These are phyloP conservation scores for Eciton burchellii DNA, from an alignment of 1,140 invertebrate species.

Conservation along the genomic window DNA sequence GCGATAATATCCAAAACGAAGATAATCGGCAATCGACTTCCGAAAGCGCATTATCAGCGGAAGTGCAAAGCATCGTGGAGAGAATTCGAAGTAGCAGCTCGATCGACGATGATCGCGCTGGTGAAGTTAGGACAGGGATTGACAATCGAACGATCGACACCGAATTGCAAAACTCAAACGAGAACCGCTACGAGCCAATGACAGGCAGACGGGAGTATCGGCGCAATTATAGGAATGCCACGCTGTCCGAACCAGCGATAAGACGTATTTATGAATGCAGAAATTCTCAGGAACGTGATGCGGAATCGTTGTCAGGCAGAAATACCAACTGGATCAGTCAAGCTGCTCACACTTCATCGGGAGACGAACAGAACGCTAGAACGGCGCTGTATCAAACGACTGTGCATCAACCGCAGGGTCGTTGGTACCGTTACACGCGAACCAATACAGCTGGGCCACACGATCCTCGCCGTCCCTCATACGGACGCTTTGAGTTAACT, in stretches of 20 bases:
- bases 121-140: slow-evolving; percentile 28
- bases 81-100: slow-evolving; percentile 71
- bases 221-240: slow-evolving; percentile 19
- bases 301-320: not conserved
- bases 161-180: slow-evolving; percentile 2
- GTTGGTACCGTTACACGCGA: slow-evolving; percentile 11
- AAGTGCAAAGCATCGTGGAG: slow-evolving; percentile 76
- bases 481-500: not conserved
- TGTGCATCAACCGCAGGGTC: not conserved
- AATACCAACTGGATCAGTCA: slow-evolving; percentile 2
- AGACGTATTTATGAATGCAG: slow-evolving; percentile 15
- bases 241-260: slow-evolving; percentile 2
- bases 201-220: not conserved
- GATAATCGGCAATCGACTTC: slow-evolving; percentile 42
- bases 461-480: not conserved
- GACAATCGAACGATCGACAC: slow-evolving; percentile 9
- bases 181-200: not conserved
- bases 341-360: slow-evolving; percentile 10
- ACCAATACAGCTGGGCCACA: not conserved
- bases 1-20: slow-evolving; percentile 27
- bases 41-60: slow-evolving; percentile 65
- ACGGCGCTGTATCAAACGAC: too few species aligned
- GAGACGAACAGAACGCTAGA: slow-evolving; percentile 24
- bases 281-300: not conserved
- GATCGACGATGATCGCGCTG: slow-evolving; percentile 49